Percentiles rank a stretch among this genome's conserved stretches.
Conservation (phyloP, 30 jellyfish, hydroid and myxozoan species). For the Aurelia aurita complex sp. Pacific region DNA sequence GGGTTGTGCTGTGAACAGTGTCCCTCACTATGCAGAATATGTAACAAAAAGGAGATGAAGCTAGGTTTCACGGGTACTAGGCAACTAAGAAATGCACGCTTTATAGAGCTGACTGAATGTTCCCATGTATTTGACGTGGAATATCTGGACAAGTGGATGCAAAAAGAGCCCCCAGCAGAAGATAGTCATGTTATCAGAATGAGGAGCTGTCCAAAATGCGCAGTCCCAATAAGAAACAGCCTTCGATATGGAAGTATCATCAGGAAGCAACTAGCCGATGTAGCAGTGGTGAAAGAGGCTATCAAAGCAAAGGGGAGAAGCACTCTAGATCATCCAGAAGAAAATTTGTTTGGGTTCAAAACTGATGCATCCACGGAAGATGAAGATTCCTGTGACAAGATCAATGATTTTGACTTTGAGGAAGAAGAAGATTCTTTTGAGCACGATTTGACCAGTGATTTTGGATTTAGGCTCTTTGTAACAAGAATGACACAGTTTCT, state of each 20-base stretch:
- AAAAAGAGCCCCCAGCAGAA: too few species aligned
- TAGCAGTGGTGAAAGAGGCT: not conserved
- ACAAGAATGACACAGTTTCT: too few species aligned
- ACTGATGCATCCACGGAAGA: too few species aligned
- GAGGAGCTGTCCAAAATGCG: not conserved
- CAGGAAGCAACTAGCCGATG: not conserved
- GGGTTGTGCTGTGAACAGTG: constrained; percentile 76
- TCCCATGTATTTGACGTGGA: constrained; percentile 25
- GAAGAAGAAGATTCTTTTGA: too few species aligned
- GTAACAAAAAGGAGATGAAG: constrained; percentile 23
- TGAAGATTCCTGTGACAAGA: too few species aligned
- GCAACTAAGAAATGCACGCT: constrained; percentile 19
- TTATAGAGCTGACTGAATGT: constrained; percentile 24
- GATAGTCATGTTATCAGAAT: too few species aligned
- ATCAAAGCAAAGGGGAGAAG: not conserved
- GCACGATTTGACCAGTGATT: too few species aligned
- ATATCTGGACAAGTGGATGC: constrained; percentile 42
- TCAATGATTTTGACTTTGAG: too few species aligned
- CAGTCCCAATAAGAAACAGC: constrained; percentile 4
- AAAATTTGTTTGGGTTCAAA: too few species aligned
- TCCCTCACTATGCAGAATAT: constrained; percentile 55
- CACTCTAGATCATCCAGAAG: too few species aligned
- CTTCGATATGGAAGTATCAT: constrained; percentile 37
- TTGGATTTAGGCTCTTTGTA: too few species aligned
- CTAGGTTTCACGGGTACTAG: constrained; percentile 25